Conservation (phyloP, 2,797 vertebrate genomes). For the Mormyrus proboscirostris region DNA sequence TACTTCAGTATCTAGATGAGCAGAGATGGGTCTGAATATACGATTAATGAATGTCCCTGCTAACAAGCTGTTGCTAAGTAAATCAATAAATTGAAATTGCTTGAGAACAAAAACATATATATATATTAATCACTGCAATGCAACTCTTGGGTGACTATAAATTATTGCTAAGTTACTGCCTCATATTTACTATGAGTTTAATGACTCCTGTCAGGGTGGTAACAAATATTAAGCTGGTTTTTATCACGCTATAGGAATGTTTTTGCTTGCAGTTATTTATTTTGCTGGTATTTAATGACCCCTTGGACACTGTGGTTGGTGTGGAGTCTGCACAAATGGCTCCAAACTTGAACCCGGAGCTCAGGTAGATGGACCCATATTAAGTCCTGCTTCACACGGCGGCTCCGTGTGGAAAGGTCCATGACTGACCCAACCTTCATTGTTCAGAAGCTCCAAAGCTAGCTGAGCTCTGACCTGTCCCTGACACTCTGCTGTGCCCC, state of each 20-base stretch:
- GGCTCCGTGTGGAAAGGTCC: neutral
- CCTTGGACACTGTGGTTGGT: neutral
- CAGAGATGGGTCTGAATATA: neutral
- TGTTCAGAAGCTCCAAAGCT: neutral
- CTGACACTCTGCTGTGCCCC: neutral
- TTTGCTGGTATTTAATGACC: slow-evolving; percentile 1
- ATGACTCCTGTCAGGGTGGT: slow-evolving; percentile 18
- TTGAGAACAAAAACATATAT: slow-evolving; percentile 14
- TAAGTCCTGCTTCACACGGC: neutral
- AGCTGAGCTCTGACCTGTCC: neutral
- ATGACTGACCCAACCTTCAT: neutral
- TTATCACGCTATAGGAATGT: neutral
- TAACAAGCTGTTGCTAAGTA: neutral
- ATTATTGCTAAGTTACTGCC: neutral
- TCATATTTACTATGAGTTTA: slow-evolving; percentile 14
- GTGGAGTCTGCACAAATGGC: neutral
- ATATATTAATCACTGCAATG: neutral
- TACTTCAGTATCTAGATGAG: neutral
- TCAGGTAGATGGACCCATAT: no score
- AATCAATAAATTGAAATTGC: slow-evolving; percentile 13
- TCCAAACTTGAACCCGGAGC: neutral
- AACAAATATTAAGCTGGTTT: slow-evolving; percentile 11
- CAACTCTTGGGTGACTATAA: slow-evolving; percentile 8
- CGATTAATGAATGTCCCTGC: neutral
- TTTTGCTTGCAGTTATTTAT: neutral